These are phyloP conservation scores for Sicus ferrugineus DNA, from an alignment of 2,888 invertebrate species.

Conservation along the genomic window DNA sequence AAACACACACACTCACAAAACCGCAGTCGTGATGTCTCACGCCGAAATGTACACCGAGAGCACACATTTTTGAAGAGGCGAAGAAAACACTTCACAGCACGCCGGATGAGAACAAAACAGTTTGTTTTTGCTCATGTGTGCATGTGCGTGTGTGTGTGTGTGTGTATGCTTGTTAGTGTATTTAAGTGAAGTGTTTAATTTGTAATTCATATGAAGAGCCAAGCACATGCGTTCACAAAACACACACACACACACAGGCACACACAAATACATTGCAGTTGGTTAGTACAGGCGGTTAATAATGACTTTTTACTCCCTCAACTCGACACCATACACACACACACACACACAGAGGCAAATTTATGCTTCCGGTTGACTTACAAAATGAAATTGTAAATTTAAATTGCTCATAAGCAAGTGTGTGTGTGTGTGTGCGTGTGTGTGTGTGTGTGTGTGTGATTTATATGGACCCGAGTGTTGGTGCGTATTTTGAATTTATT, in stretches of 20 bases:
- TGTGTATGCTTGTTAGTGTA: conserved; percentile 4
- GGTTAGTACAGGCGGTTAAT: background rate
- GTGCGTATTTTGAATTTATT: conserved; percentile 5
- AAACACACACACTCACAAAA: background rate
- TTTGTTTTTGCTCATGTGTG: background rate
- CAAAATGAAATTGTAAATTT: conserved; percentile 1
- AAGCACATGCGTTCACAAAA: background rate
- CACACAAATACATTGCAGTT: background rate
- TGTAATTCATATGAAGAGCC: conserved; percentile 22
- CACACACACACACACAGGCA: background rate
- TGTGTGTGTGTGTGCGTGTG: background rate
- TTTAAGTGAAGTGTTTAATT: conserved; percentile 29
- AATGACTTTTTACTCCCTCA: background rate
- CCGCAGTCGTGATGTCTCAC: too few species aligned
- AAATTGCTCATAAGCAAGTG: conserved; percentile 4
- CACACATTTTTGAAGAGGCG: background rate
- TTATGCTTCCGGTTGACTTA: conserved; percentile 15
- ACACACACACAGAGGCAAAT: background rate
- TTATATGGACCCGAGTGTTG: background rate
- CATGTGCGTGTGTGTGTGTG: background rate
- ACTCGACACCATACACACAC: background rate
- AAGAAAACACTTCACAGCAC: background rate
- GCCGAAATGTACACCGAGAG: background rate
- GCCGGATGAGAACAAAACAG: background rate
- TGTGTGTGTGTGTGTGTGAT: background rate